phyloP scores from a whole-genome alignment of 2,113 vertebrate species.

The Ceratotherium simum region DNA sequence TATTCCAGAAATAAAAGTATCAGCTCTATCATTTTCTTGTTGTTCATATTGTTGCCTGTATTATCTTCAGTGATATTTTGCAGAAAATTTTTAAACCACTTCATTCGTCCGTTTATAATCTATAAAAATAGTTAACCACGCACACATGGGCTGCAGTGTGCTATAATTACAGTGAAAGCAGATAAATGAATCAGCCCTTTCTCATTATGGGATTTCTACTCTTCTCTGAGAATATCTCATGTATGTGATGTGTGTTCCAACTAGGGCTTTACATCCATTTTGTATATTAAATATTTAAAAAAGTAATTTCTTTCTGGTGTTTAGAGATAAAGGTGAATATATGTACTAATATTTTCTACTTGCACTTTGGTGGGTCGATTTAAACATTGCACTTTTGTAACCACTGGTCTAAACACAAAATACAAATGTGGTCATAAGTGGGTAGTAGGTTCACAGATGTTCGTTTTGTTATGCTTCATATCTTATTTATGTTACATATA shows the following conservation, averaged over 20 bases:
- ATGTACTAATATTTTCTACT: not conserved
- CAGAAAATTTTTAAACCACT: not conserved
- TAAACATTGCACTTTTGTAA: not conserved
- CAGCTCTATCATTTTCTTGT: not conserved
- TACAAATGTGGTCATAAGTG: not conserved
- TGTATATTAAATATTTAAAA: constrained; percentile 8
- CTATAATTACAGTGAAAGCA: not conserved
- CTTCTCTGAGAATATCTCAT: no score
- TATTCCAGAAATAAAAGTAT: not conserved
- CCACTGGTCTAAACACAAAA: not conserved
- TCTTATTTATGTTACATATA: not conserved
- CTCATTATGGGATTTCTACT: not conserved
- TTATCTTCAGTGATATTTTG: not conserved
- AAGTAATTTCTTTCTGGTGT: not conserved
- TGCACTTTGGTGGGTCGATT: not conserved
- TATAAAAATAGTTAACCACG: not conserved
- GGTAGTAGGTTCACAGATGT: not conserved
- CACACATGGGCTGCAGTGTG: no score
- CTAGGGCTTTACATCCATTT: not conserved
- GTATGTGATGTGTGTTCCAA: not conserved
- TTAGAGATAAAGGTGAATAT: not conserved
- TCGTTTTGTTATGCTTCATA: not conserved
- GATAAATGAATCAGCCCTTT: not conserved
- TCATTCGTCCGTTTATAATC: not conserved
- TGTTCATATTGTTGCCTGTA: not conserved